Conservation (phyloP, 2,113 vertebrate genomes). For the Tetraodon nigroviridis region DNA sequence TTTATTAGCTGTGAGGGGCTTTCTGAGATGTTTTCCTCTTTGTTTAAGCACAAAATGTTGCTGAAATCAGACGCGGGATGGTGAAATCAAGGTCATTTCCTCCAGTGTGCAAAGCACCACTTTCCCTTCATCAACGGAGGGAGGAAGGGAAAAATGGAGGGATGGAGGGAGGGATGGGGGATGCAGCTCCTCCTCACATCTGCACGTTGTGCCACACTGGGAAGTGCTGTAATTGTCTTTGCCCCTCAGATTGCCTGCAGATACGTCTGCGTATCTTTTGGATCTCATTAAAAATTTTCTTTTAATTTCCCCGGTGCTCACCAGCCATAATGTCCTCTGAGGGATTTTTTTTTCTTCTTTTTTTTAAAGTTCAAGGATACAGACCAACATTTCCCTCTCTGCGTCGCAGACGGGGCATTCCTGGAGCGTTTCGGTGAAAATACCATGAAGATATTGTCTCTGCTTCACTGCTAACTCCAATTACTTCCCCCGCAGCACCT, state of each 20-base stretch:
- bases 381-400: background rate
- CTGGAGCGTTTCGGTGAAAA: no score
- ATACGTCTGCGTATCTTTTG: slow-evolving; percentile 52
- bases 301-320: slow-evolving; percentile 56
- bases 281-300: slow-evolving; percentile 62
- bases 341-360: slow-evolving; percentile 27
- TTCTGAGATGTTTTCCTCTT: no score
- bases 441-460: slow-evolving; percentile 7
- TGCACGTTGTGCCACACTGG: slow-evolving; percentile 14
- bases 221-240: slow-evolving; percentile 47
- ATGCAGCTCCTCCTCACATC: slow-evolving; percentile 5
- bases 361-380: slow-evolving; percentile 50
- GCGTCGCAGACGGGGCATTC: no score
- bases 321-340: slow-evolving; percentile 48
- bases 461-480: slow-evolving; percentile 32
- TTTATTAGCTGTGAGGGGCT: background rate
- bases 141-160: slow-evolving; percentile 3
- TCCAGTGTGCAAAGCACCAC: slow-evolving; percentile 12
- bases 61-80: no score
- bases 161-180: background rate
- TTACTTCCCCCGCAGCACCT: slow-evolving; percentile 15
- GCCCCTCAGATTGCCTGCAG: slow-evolving; percentile 51
- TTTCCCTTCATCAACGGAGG: slow-evolving; percentile 33
- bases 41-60: no score
- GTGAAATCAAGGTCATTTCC: background rate